Conservation (phyloP, 2,113 vertebrate species). For the Scomber scombrus region DNA sequence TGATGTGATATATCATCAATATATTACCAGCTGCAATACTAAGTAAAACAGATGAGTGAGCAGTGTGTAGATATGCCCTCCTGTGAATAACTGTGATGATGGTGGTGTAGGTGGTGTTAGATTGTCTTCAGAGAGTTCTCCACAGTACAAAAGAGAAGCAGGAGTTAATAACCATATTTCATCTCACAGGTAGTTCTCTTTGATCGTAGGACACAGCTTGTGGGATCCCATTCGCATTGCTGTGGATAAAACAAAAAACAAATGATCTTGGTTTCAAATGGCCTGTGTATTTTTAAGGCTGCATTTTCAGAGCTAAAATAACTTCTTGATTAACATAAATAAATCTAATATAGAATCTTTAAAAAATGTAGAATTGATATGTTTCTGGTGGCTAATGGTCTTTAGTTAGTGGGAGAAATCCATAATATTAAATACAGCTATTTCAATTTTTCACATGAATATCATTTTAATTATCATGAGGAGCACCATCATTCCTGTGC, state of each 20-base stretch:
- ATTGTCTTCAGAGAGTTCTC: background rate
- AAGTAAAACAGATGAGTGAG: constrained; percentile 19
- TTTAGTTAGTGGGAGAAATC: too few relatives aligned
- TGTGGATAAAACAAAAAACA: constrained; percentile 51
- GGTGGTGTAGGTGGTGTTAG: background rate
- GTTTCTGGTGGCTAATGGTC: too few relatives aligned
- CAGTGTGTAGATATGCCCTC: constrained; percentile 4
- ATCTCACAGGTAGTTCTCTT: constrained; percentile 51
- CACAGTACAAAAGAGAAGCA: background rate
- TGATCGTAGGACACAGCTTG: constrained; percentile 65
- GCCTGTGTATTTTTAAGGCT: background rate
- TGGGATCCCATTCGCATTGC: constrained; percentile 74
- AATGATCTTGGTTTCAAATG: background rate
- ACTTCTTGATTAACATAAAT: too few relatives aligned
- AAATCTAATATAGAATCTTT: background rate
- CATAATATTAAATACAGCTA: too few relatives aligned
- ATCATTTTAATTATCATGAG: too few relatives aligned
- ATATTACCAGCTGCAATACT: constrained; percentile 17
- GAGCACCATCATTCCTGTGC: too few relatives aligned
- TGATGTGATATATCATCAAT: constrained; percentile 46
- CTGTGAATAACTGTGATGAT: background rate
- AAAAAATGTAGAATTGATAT: background rate
- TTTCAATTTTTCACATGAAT: too few relatives aligned
- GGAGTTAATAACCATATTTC: background rate
- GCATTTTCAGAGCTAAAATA: background rate